phyloP scores from a whole-genome alignment of 2,888 invertebrate genomes.

The Apamea anceps region DNA sequence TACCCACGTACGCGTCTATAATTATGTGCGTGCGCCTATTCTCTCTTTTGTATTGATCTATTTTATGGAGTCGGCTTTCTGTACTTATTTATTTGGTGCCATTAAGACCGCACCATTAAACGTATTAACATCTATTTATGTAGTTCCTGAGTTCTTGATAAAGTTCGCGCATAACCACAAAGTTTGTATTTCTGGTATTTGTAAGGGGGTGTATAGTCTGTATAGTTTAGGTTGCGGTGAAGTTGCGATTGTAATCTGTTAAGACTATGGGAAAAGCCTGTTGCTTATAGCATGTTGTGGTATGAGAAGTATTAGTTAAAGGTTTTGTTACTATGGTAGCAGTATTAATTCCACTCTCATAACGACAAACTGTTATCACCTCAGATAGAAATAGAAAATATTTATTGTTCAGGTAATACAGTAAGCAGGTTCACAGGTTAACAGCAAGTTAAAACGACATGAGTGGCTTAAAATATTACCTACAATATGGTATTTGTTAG shows the following conservation, averaged over 20 bases:
- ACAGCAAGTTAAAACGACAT: too few species aligned
- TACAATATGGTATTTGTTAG: too few species aligned
- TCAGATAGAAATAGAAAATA: too few species aligned
- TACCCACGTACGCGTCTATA: background rate
- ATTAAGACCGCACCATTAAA: constrained; percentile 66
- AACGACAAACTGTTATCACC: background rate
- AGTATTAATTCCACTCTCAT: too few species aligned
- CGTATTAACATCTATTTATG: constrained; percentile 67
- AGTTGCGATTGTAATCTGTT: background rate
- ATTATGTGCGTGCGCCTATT: background rate
- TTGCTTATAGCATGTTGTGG: background rate
- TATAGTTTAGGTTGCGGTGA: constrained; percentile 9
- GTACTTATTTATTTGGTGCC: background rate
- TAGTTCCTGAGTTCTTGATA: constrained; percentile 66
- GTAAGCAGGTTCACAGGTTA: too few species aligned
- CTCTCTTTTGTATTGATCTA: too few species aligned
- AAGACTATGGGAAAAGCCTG: background rate
- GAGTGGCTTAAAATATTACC: too few species aligned
- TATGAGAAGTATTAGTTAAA: background rate
- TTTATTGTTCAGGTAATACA: too few species aligned
- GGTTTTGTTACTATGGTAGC: background rate
- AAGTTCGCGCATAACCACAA: constrained; percentile 56
- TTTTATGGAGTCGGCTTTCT: background rate
- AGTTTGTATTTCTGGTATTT: constrained; percentile 50
- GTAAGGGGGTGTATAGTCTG: constrained; percentile 18